These are phyloP conservation scores for Spicauda simplicius DNA, from an alignment of 2,888 invertebrate species.

Conservation along the genomic window DNA sequence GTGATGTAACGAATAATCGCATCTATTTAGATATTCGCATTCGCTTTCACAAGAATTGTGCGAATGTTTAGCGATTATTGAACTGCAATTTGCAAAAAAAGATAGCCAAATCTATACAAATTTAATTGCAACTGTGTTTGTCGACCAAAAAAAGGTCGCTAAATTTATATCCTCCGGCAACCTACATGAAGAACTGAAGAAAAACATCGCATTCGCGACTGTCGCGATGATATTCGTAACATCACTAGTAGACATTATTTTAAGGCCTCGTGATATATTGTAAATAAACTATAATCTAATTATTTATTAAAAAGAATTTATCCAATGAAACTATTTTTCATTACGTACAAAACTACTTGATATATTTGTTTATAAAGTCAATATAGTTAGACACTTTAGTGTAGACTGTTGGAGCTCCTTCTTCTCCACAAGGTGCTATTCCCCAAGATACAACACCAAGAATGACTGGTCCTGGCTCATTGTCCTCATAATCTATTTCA, in stretches of 20 bases:
- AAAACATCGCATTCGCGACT: too few species aligned
- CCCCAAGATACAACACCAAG: constrained; percentile 86
- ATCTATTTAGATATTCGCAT: too few species aligned
- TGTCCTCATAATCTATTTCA: constrained; percentile 38
- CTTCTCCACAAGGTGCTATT: constrained; percentile 76
- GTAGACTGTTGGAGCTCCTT: constrained; percentile 81
- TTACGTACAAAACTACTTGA: constrained; percentile 43
- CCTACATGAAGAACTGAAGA: too few species aligned
- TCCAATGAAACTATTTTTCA: constrained; percentile 18
- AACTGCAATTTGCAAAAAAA: too few species aligned
- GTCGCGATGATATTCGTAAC: too few species aligned
- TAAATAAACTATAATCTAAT: constrained; percentile 7
- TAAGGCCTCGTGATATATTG: constrained; percentile 23
- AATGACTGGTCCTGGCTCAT: constrained; percentile 54
- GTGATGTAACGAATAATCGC: too few species aligned
- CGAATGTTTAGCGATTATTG: too few species aligned
- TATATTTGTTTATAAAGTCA: constrained; percentile 69
- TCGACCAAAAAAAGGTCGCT: too few species aligned
- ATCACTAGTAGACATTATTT: constrained; percentile 3
- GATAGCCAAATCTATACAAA: too few species aligned
- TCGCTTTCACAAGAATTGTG: too few species aligned
- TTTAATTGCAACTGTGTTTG: too few species aligned
- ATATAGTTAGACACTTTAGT: constrained; percentile 78
- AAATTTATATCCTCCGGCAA: too few species aligned
- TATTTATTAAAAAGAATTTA: constrained; percentile 30